Evolutionary conservation across 2,113 vertebrate species (phyloP).

Genomic region (Psettodes erumei): DNA sequence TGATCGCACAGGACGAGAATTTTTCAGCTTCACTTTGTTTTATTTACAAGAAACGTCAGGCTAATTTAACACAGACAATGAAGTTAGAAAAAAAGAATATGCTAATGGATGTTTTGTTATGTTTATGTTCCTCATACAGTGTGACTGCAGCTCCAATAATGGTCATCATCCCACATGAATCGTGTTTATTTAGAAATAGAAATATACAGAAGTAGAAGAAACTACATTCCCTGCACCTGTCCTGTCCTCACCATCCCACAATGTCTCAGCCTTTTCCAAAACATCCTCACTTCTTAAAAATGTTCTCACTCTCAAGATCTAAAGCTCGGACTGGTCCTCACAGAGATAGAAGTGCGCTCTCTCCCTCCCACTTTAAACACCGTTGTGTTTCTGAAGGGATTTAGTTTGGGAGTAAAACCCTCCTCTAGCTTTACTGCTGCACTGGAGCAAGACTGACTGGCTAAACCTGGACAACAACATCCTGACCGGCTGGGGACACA

Average conservation of each 20-base stretch:
- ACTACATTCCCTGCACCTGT: too few relatives aligned
- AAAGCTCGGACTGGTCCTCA: neutral
- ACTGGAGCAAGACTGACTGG: slow-evolving; percentile 27
- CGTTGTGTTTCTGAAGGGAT: slow-evolving; percentile 15
- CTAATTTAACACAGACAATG: neutral
- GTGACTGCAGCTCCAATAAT: too few relatives aligned
- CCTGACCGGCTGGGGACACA: neutral
- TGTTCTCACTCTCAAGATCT: neutral
- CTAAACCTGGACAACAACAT: slow-evolving; percentile 47
- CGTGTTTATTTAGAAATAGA: too few relatives aligned
- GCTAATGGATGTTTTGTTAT: neutral
- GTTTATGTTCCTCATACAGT: neutral
- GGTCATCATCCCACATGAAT: too few relatives aligned
- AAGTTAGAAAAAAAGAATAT: neutral
- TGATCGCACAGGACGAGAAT: neutral
- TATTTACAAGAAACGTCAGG: neutral
- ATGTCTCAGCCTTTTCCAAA: neutral
- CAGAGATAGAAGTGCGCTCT: neutral
- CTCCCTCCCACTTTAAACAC: neutral
- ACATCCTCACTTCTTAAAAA: neutral
- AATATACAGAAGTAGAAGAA: too few relatives aligned
- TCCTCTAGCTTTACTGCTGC: slow-evolving; percentile 43
- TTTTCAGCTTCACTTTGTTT: neutral
- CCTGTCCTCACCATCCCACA: too few relatives aligned
- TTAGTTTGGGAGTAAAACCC: slow-evolving; percentile 18